Conservation (phyloP, 2,888 invertebrate species). For the Lasioglossum malachurum region DNA sequence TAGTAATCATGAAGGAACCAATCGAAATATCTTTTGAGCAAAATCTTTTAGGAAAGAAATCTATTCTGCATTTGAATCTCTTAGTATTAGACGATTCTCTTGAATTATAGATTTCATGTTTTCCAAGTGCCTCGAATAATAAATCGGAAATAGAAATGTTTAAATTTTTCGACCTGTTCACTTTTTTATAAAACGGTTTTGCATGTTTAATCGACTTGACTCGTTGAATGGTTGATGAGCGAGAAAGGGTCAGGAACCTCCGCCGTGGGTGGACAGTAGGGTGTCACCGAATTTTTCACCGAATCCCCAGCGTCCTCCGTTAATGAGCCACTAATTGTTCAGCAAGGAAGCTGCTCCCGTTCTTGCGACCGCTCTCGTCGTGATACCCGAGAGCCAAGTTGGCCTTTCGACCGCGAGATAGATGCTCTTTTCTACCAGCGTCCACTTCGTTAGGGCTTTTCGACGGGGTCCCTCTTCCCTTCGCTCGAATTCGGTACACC, state of each 20-base stretch:
- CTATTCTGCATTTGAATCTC: too few species aligned
- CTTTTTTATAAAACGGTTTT: too few species aligned
- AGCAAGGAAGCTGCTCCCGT: background rate
- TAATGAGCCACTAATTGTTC: slow-evolving; percentile 36
- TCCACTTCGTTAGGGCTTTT: slow-evolving; percentile 27
- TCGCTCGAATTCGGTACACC: slow-evolving; percentile 8
- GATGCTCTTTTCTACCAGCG: slow-evolving; percentile 26
- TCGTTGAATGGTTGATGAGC: background rate
- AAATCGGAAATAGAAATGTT: too few species aligned
- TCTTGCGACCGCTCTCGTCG: background rate
- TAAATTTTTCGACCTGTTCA: too few species aligned
- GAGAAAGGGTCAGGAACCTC: background rate
- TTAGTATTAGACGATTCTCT: too few species aligned
- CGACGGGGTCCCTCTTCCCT: slow-evolving; percentile 4
- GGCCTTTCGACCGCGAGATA: slow-evolving; percentile 20
- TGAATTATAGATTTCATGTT: too few species aligned
- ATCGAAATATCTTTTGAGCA: too few species aligned
- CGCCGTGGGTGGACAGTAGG: background rate
- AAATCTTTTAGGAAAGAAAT: too few species aligned
- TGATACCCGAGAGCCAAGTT: background rate
- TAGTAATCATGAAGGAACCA: too few species aligned
- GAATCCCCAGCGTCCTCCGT: background rate
- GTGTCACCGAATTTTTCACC: background rate
- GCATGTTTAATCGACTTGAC: too few species aligned
- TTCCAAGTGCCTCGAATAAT: too few species aligned